Evolutionary conservation across 2,797 vertebrate genomes (phyloP).

Genomic region (Lindbergichthys nudifrons): DNA sequence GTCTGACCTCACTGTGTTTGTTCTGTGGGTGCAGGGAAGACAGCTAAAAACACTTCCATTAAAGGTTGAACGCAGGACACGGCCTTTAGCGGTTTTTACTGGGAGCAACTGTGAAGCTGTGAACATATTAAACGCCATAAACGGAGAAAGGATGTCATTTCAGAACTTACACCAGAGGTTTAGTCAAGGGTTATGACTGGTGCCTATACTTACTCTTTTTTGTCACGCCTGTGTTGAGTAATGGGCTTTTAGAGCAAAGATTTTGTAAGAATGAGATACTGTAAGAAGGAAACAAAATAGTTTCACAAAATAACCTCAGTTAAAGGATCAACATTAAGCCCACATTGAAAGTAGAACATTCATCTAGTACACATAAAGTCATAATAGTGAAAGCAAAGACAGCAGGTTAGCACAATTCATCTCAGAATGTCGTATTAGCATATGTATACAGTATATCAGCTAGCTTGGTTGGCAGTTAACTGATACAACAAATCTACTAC

Average conservation of each 20-base stretch:
- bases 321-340: too few relatives aligned
- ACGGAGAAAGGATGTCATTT: too few relatives aligned
- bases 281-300: too few relatives aligned
- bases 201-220: too few relatives aligned
- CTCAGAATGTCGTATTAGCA: background rate
- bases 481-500: background rate
- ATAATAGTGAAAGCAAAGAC: background rate
- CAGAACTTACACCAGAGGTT: too few relatives aligned
- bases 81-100: background rate
- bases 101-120: background rate
- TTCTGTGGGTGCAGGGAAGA: background rate
- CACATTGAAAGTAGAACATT: background rate
- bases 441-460: background rate
- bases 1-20: background rate
- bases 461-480: background rate
- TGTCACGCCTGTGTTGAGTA: too few relatives aligned
- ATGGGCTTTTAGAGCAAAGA: too few relatives aligned
- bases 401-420: background rate
- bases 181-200: too few relatives aligned
- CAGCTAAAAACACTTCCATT: background rate
- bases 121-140: too few relatives aligned
- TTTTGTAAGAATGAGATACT: too few relatives aligned
- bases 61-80: constrained; percentile 4
- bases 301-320: too few relatives aligned
- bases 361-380: background rate